Evolutionary conservation across 2,797 vertebrate species (phyloP).

Genomic region (Liasis olivaceus): DNA sequence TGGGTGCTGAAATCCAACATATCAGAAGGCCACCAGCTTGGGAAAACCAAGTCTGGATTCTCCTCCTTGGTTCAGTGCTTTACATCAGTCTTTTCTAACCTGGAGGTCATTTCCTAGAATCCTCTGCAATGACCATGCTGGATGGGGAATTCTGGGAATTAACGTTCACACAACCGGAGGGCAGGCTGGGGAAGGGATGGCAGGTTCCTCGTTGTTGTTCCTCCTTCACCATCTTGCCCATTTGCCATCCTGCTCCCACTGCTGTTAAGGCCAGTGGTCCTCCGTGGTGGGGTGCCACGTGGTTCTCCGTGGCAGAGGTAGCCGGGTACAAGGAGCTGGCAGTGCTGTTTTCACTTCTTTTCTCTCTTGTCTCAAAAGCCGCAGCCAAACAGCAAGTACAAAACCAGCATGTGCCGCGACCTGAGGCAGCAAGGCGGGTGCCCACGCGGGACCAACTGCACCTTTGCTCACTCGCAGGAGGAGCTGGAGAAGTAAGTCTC

Average conservation of each 20-base stretch:
- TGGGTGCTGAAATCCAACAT: not conserved
- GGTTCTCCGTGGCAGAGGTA: not conserved
- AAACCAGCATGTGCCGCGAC: constrained; percentile 98
- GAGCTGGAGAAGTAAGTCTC: constrained; percentile 93
- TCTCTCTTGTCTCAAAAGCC: constrained; percentile 75
- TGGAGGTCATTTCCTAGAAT: not conserved
- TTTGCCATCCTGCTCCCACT: not conserved
- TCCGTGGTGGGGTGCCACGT: accelerated
- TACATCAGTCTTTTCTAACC: not conserved
- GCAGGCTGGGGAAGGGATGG: not conserved
- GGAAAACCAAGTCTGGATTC: not conserved
- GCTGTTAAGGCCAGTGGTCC: too few relatives aligned
- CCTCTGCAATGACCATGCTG: not conserved
- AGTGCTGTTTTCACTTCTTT: not conserved
- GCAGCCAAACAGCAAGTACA: constrained; percentile 96
- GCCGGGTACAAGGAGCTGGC: not conserved
- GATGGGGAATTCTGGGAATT: not conserved
- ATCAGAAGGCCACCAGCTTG: not conserved
- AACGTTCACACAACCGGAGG: not conserved
- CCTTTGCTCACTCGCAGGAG: constrained; percentile 96
- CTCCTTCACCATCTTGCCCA: too few relatives aligned
- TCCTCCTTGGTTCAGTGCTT: not conserved
- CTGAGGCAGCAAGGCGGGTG: constrained; percentile 94
- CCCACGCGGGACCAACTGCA: constrained; percentile 92
- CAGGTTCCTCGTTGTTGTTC: not conserved